Base-by-base conservation (phyloP, 2,113 vertebrate species). In the Elanus axillaris region DNA sequence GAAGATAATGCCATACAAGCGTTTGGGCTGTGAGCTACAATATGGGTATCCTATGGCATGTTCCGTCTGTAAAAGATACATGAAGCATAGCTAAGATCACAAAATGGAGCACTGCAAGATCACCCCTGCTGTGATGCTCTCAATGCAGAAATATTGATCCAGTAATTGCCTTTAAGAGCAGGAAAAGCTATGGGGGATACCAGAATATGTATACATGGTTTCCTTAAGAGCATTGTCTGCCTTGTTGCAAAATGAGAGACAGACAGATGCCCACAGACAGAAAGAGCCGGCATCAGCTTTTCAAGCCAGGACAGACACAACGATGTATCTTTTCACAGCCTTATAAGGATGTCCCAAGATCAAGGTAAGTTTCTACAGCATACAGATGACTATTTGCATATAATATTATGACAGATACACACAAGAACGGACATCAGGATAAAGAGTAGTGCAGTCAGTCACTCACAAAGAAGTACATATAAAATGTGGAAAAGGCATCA, bases 41-140 rank as follows among this genome's bases (percentile, higher is more conserved):
- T 9, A 31, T 12, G 29, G 26, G 23, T 21, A 25, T 53, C 40
- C 27, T 81, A 25, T 15, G 5, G 21, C 15, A 13, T 3, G 6
- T 62, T 58, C 25, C 11, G 45, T 21, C 52, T 43, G 19, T 58
- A 40, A 74, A 80, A 88, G n/a, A 14, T 3, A 45, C 0, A 0
- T 16, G 1, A 43, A 32, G 26, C 25, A 48, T 5, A 69, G 59
- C 18, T 17, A 27, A 85, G 68, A 69, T 43, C 4, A 10, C 32
- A 56, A 69, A 89, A 69, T 4, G 45, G 64, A 87, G 55, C 23
- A 83, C 40, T 21, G 40, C 13, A 62, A 40, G 10, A 43, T 38
- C 58, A 50, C 3, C 36, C 21, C 31, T 26, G 22, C 73, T 52
- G 48, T 13, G 67, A 16, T 40, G 60, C 52, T 14, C 75, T 67